Evolutionary conservation across 2,888 invertebrate species (phyloP).

Genomic region (Xanthorhoe designata): DNA sequence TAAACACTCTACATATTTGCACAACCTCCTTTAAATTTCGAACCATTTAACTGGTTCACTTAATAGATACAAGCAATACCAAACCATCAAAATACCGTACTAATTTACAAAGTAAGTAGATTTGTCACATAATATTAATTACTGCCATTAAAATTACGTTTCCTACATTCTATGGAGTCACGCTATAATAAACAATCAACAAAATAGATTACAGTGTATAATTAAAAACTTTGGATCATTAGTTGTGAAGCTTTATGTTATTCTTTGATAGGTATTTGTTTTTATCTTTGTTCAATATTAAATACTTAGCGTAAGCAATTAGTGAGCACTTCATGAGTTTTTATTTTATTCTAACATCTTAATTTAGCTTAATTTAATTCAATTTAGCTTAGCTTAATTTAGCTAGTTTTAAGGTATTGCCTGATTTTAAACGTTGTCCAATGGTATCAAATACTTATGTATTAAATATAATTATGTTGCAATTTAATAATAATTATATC

Average conservation of each 20-base stretch:
- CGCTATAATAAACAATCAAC: constrained; percentile 22
- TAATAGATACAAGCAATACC: background rate
- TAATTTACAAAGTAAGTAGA: constrained; percentile 40
- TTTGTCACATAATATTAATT: constrained; percentile 56
- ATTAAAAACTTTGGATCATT: constrained; percentile 27
- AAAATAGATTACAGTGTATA: constrained; percentile 19
- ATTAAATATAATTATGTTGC: no score
- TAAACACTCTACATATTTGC: no score
- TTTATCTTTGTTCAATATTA: background rate
- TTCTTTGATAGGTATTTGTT: background rate
- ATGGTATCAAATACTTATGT: no score
- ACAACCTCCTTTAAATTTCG: no score
- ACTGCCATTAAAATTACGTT: constrained; percentile 47
- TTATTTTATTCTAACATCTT: background rate
- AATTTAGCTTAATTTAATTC: no score
- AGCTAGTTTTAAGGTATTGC: no score
- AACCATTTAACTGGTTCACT: no score
- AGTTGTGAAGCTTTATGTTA: constrained; percentile 3
- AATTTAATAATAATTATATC: no score
- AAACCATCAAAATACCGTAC: constrained; percentile 3
- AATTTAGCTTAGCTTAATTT: no score
- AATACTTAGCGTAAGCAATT: background rate
- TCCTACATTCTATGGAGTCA: constrained; percentile 44
- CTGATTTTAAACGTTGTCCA: no score
- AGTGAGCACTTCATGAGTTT: background rate